Conservation (phyloP, 2,888 invertebrate species). For the Amiota mariae region DNA sequence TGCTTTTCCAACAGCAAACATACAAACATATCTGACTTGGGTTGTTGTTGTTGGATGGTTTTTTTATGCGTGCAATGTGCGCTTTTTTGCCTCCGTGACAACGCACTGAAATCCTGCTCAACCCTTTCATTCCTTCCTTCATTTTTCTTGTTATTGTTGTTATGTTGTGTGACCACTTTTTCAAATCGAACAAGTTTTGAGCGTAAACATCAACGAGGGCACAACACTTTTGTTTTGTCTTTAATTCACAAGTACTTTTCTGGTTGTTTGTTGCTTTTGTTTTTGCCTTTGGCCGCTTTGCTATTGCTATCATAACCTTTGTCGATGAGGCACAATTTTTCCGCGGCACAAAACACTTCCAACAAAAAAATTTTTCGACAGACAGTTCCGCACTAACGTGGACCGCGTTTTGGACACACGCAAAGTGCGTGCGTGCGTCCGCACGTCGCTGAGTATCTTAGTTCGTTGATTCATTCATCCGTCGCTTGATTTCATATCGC, state of each 20-base stretch:
- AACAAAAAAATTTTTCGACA: slow-evolving; percentile 29
- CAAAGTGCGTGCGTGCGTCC: slow-evolving; percentile 25
- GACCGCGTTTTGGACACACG: slow-evolving; percentile 29
- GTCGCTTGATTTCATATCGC: neutral
- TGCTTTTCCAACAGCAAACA: slow-evolving; percentile 39
- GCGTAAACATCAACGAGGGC: slow-evolving; percentile 45
- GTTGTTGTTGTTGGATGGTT: slow-evolving; percentile 3
- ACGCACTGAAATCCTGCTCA: slow-evolving; percentile 44
- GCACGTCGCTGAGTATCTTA: slow-evolving; percentile 23
- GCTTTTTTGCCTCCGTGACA: slow-evolving; percentile 27
- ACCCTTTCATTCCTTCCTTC: slow-evolving; percentile 44
- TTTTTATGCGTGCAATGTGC: slow-evolving; percentile 15
- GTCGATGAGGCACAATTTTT: slow-evolving; percentile 58
- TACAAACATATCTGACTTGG: neutral
- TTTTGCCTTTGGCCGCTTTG: slow-evolving; percentile 5
- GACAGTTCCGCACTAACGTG: slow-evolving; percentile 35
- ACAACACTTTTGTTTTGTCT: slow-evolving; percentile 56
- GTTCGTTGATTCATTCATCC: slow-evolving; percentile 14
- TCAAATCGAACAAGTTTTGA: slow-evolving; percentile 55
- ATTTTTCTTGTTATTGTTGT: slow-evolving; percentile 4
- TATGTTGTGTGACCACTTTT: neutral
- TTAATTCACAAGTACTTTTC: slow-evolving; percentile 48
- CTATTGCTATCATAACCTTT: slow-evolving; percentile 6
- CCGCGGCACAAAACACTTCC: slow-evolving; percentile 46
- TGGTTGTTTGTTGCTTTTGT: neutral